Evolutionary conservation across 2,113 vertebrate genomes (phyloP).

Genomic region (Otis tarda): DNA sequence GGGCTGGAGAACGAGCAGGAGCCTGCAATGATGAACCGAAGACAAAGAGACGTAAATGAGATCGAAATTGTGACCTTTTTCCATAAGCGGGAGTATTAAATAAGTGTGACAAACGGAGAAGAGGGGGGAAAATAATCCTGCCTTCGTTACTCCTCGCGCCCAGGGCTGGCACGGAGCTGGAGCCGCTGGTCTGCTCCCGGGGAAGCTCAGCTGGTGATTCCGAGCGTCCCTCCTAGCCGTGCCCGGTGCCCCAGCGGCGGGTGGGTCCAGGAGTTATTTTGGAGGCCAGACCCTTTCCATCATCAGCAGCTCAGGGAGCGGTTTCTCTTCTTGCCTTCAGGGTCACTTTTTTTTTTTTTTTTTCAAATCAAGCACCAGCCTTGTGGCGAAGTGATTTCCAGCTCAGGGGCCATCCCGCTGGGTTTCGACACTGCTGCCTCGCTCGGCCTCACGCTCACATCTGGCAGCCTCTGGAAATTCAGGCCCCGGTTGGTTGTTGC

Average conservation of each 20-base stretch:
- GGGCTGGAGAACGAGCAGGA: background rate
- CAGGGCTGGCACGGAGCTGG: background rate
- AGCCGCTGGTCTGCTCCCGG: background rate
- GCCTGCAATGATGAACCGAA: background rate
- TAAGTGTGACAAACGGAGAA: background rate
- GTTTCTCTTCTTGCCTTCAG: background rate
- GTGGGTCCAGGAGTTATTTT: background rate
- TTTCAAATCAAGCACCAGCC: background rate
- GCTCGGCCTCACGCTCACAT: background rate
- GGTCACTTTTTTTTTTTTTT: background rate
- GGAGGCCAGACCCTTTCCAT: background rate
- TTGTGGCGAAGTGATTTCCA: background rate
- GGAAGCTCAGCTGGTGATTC: background rate
- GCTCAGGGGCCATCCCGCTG: fast-evolving
- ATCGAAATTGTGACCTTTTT: conserved; percentile 25
- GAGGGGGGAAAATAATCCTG: background rate
- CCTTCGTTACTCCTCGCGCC: background rate
- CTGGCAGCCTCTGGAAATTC: background rate
- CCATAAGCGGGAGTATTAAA: background rate
- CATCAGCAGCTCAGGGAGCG: background rate
- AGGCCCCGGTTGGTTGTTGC: too few species aligned
- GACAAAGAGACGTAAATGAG: background rate
- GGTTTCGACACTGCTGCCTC: fast-evolving
- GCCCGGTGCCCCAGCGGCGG: fast-evolving
- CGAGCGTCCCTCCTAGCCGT: fast-evolving